These are phyloP conservation scores for Oppia nitens DNA, from an alignment of 1,140 invertebrate genomes.

Conservation along the genomic window DNA sequence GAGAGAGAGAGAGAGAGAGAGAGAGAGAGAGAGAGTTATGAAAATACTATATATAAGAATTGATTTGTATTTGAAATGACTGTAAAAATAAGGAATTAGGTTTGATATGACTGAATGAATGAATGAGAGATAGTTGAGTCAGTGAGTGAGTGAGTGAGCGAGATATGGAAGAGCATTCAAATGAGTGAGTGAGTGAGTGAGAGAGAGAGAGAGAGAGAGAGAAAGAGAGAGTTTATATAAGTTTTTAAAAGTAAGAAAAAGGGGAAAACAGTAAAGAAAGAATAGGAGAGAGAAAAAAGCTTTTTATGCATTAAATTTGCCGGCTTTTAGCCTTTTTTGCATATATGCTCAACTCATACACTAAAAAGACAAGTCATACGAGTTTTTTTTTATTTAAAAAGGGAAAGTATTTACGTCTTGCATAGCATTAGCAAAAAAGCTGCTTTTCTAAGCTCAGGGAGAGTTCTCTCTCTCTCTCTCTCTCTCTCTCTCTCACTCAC, in stretches of 20 bases:
- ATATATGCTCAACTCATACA: too few species aligned
- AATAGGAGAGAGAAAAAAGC: slow-evolving; percentile 5
- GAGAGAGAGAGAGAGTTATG: not conserved
- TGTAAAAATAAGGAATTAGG: not conserved
- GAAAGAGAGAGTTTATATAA: not conserved
- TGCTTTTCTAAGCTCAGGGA: too few species aligned
- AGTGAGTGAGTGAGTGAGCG: not conserved
- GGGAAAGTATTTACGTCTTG: too few species aligned
- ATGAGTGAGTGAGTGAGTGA: slow-evolving; percentile 13
- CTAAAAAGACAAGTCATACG: not conserved
- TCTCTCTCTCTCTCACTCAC: not conserved
- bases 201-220: slow-evolving; percentile 13
- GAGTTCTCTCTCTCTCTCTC: too few species aligned
- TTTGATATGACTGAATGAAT: not conserved
- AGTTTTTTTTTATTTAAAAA: too few species aligned
- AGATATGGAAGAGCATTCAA: slow-evolving; percentile 11
- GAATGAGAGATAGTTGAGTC: not conserved
- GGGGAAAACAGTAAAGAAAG: slow-evolving; percentile 2
- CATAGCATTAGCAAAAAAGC: not conserved
- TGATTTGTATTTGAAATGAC: too few species aligned
- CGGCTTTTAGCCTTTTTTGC: not conserved
- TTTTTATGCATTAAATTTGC: slow-evolving; percentile 5
- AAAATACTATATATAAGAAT: too few species aligned
- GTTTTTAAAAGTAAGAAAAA: slow-evolving; percentile 6
- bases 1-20: not conserved